Evolutionary conservation across 2,888 invertebrate species (phyloP).

Genomic region (Drosophila yooni): DNA sequence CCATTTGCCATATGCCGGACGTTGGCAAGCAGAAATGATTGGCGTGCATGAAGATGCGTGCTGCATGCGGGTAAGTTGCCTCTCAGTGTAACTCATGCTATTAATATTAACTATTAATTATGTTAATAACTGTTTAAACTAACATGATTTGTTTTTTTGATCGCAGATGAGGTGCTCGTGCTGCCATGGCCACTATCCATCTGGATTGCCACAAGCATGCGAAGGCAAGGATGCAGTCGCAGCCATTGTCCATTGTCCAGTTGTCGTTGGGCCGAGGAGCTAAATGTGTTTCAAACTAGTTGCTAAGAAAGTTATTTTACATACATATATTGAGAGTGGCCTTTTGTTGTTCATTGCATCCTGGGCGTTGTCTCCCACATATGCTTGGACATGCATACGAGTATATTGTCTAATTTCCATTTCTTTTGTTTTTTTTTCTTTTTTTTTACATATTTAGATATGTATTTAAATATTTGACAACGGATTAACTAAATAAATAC

Average conservation of each 20-base stretch:
- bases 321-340: constrained; percentile 15
- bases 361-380: constrained; percentile 23
- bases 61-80: constrained; percentile 52
- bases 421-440: constrained; percentile 1
- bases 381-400: constrained; percentile 27
- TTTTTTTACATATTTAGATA: not conserved
- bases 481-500: not conserved
- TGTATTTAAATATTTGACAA: constrained; percentile 1
- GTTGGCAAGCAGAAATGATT: constrained; percentile 70
- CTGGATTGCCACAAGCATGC: constrained; percentile 50
- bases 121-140: not conserved
- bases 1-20: constrained; percentile 14
- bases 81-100: not conserved
- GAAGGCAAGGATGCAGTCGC: constrained; percentile 27
- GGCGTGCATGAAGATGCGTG: constrained; percentile 75
- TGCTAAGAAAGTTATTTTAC: constrained; percentile 28
- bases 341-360: constrained; percentile 34
- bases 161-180: constrained; percentile 44
- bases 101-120: not conserved
- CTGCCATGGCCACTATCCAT: constrained; percentile 51
- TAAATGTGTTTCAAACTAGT: constrained; percentile 41
- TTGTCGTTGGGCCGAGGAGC: not conserved
- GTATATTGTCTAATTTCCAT: not conserved
- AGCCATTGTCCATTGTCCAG: not conserved
- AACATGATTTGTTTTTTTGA: not conserved